Percentiles rank a stretch among this genome's conserved stretches.
These are phyloP conservation scores for Pluvialis apricaria DNA, from an alignment of 2,113 vertebrate genomes.

Conservation along the genomic window DNA sequence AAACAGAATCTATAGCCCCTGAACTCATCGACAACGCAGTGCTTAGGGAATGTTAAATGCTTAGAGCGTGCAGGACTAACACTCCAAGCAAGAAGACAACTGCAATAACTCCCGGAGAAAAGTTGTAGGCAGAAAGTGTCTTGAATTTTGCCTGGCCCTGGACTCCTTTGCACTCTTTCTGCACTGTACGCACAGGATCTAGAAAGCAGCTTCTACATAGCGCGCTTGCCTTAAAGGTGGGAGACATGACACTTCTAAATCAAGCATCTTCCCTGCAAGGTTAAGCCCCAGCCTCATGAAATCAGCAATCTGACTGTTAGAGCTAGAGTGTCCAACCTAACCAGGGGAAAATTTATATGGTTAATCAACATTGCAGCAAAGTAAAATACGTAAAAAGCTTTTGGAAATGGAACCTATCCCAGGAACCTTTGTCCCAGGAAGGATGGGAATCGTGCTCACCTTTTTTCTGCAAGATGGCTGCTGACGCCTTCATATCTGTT, in stretches of 20 bases:
- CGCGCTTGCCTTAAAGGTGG: neutral
- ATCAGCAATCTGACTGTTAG: neutral
- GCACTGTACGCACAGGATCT: accelerated
- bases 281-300: neutral
- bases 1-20: neutral
- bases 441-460: neutral
- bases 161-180: neutral
- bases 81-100: neutral
- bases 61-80: neutral
- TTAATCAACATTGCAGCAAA: neutral
- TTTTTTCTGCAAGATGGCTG: neutral
- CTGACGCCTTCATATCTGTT: neutral
- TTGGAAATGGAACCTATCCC: neutral
- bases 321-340: neutral
- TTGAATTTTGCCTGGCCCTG: neutral
- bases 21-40: neutral
- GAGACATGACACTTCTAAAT: neutral
- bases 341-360: neutral
- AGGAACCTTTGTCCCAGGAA: neutral
- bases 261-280: neutral
- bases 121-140: neutral
- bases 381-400: neutral
- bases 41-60: conserved; percentile 5
- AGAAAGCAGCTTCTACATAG: neutral
- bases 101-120: neutral